Evolutionary conservation across 2,797 vertebrate genomes (phyloP), one percentile per base, ranked within the genome.

Genomic region (Gymnoscopelus microlampas): DNA sequence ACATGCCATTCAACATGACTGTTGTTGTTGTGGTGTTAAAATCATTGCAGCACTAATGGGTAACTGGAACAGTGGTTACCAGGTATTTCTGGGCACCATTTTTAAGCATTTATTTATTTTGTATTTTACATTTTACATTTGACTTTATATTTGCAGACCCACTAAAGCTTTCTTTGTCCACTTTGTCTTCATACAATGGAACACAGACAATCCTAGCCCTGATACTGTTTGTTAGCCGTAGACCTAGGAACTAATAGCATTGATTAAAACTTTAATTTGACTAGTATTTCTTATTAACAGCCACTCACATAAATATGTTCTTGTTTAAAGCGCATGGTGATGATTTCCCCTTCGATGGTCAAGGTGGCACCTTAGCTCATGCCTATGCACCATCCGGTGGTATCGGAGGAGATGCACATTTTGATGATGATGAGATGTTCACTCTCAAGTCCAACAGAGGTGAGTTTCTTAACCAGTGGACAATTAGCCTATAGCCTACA

Each of bases 371-470:
- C 0, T 74, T 98, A 79, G 95, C 96, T 51, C 96, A 97, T 12
- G 96, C 96, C 0, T 96, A 89, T 51, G 35, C 63, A 4, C 96
- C 96, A 0, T 93, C 88, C 8, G 1, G n/a, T 0, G 90, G 89
- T 1, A 0, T 77, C 0, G 95, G 96, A 47, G 96, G 96, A 67
- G 96, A 97, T 65, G 86, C 93, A 53, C 96, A 97, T 79, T 97
- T 97, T 74, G 96, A 98, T 72, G 90, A 95, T 0, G 94, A 93
- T 15, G 96, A 98, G 80, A 67, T 0, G 3, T 98, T 96, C 91
- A 95, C 94, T 0, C 90, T 91, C 0, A 9, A 3, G 0, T 74
- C 86, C 15, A n/a, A 0, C 62, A 77, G 56, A 63, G 95, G 93
- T 92, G 11, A 67, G 78, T 74, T 4, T 13, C 29, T 13, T 1